These are phyloP conservation scores for Spea hammondii DNA, from an alignment of 2,797 vertebrate species.

Conservation along the genomic window DNA sequence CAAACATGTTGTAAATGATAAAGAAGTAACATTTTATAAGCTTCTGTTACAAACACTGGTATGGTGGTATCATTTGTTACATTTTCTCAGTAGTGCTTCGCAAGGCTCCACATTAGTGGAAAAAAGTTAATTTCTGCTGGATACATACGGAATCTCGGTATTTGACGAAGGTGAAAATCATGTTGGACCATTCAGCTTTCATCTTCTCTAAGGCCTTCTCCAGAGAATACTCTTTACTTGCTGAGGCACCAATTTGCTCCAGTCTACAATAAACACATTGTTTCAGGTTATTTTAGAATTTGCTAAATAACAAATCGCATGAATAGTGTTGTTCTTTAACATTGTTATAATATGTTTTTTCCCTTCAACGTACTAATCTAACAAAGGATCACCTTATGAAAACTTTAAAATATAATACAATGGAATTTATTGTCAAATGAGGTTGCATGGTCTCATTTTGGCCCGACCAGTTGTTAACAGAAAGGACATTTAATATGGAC, in stretches of 20 bases:
- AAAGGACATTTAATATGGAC: too few relatives aligned
- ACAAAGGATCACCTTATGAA: too few relatives aligned
- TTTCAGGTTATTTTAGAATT: neutral
- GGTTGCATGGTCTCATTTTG: too few relatives aligned
- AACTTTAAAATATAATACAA: too few relatives aligned
- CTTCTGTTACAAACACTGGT: neutral
- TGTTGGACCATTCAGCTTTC: constrained; percentile 79
- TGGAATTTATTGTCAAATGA: too few relatives aligned
- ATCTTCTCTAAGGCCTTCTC: constrained; percentile 88
- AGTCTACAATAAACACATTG: constrained; percentile 66
- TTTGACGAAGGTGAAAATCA: constrained; percentile 70
- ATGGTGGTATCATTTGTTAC: neutral
- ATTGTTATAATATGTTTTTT: too few relatives aligned
- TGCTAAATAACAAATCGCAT: too few relatives aligned
- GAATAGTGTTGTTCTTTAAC: too few relatives aligned
- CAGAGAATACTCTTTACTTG: constrained; percentile 87
- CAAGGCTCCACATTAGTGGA: neutral
- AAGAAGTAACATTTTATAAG: neutral
- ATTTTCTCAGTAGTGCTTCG: neutral
- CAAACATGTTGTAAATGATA: constrained; percentile 4
- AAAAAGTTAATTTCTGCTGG: neutral
- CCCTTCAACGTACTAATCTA: too few relatives aligned
- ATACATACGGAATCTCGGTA: constrained; percentile 86
- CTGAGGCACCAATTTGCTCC: constrained; percentile 80
- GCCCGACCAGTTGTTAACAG: too few relatives aligned